Evolutionary conservation across 2,888 invertebrate genomes (phyloP), one percentile per base, ranked within the genome.

Genomic region (Drosophila incognita): DNA sequence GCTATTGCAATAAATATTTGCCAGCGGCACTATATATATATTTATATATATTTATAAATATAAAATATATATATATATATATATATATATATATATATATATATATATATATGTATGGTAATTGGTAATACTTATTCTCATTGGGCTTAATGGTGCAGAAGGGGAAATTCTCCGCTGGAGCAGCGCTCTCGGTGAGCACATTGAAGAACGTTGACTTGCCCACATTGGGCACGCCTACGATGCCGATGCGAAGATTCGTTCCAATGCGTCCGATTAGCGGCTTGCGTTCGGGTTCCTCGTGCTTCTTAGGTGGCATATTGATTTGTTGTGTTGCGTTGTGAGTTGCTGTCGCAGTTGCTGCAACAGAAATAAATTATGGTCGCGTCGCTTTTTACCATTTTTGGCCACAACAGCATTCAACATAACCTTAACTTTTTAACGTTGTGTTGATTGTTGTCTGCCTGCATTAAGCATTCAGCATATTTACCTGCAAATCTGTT

Each of bases 81-180:
- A 10, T 18, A 27, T 15, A 15, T 21, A 8, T 15, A 33, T 5
- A 21, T n/a, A 13, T 24, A 27, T 2, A 11, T 10, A 5, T 11
- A 21, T 5, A 53, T 18, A 24, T 54, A 27, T 27, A 38, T 38
- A 38, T 13, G 27, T 56, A 56, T 48, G 69, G 51, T 79, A 81
- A 81, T 82, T 81, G 84, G 83, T 79, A 79, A 96, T 96, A 98
- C 98, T 98, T 97, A 98, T 98, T 99, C 96, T 99, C 99, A 97
- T 99, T 99, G 56, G 99, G 99, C 94, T 99, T 99, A 93, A 99
- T 99, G 93, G 99, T 99, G 94, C 99, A 99, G 95, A 99, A 99
- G 1, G 99, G 99, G 93, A 99, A 99, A 93, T 99, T 99, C 93
- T 99, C 99, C 60, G 99, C 99, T 64, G 98, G 96, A 8, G 98